Evolutionary conservation across 2,113 vertebrate species (phyloP).

Genomic region (Pyrgilauda ruficollis): DNA sequence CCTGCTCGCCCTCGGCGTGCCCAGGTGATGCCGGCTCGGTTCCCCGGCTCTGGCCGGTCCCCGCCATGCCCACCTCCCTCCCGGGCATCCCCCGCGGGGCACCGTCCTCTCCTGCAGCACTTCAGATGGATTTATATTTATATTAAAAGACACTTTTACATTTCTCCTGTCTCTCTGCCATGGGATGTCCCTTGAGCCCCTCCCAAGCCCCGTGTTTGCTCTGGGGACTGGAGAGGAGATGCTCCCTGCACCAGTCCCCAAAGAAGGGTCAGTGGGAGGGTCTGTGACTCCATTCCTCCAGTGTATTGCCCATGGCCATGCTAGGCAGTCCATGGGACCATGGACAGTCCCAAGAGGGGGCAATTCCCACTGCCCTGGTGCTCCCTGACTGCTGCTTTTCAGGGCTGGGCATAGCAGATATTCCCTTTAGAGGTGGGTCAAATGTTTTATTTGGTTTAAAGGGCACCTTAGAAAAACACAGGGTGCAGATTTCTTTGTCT

Average conservation of each 20-base stretch:
- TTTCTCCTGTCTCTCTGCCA: background rate
- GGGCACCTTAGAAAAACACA: background rate
- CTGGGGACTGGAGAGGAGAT: background rate
- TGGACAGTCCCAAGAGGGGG: rapidly evolving
- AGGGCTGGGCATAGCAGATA: background rate
- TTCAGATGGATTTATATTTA: conserved; percentile 79
- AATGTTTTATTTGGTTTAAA: background rate
- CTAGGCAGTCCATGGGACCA: background rate
- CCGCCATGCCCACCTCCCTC: background rate
- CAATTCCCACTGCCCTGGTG: background rate
- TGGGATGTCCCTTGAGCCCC: background rate
- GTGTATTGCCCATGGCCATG: rapidly evolving
- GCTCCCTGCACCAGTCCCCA: background rate
- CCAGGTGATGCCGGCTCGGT: rapidly evolving
- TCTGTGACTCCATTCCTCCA: background rate
- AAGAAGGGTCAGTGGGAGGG: background rate
- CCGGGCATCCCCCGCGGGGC: background rate
- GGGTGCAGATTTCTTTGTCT: rapidly evolving
- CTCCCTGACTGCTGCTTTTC: background rate
- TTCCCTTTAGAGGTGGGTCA: background rate
- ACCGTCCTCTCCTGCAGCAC: background rate
- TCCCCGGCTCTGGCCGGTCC: background rate
- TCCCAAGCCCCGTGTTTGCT: background rate
- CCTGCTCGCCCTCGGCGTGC: background rate
- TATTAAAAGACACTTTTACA: conserved; percentile 71